phyloP scores from a whole-genome alignment of 2,888 invertebrate genomes.

The Amiota minor region DNA sequence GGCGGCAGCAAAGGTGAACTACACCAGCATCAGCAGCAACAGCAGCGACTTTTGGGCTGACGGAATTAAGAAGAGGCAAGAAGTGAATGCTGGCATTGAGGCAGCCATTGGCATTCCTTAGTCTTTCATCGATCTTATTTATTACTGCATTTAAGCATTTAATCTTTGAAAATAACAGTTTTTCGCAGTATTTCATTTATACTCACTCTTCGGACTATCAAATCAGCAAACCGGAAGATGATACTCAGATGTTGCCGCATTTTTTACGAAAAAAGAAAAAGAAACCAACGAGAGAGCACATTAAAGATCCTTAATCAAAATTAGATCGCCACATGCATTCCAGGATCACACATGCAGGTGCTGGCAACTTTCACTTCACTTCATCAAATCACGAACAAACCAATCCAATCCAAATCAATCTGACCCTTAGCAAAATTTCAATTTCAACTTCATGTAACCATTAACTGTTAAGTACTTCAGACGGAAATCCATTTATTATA shows the following conservation, averaged over 20 bases:
- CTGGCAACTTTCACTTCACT: not conserved
- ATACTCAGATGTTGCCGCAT: conserved; percentile 7
- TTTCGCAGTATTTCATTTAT: conserved; percentile 6
- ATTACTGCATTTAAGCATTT: conserved; percentile 5
- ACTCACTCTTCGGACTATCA: not conserved
- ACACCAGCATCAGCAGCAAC: not conserved
- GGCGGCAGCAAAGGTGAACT: conserved; percentile 29
- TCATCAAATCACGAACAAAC: not conserved
- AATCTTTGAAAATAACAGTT: not conserved
- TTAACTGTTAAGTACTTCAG: not conserved
- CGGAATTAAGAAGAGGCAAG: not conserved
- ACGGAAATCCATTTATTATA: conserved; percentile 20
- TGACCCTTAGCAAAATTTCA: too few species aligned
- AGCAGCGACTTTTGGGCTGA: not conserved
- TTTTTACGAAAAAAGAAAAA: not conserved
- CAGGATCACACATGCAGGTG: not conserved
- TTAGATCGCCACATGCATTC: not conserved
- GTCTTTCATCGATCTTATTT: conserved; percentile 1
- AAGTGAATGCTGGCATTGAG: not conserved
- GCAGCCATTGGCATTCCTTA: conserved; percentile 19
- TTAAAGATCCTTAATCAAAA: not conserved
- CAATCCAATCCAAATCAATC: not conserved
- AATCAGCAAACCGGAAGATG: conserved; percentile 12
- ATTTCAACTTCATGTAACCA: not conserved
- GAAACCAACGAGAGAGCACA: not conserved